These are phyloP conservation scores for Scyliorhinus canicula DNA, from an alignment of 2,797 vertebrate species.

Conservation along the genomic window DNA sequence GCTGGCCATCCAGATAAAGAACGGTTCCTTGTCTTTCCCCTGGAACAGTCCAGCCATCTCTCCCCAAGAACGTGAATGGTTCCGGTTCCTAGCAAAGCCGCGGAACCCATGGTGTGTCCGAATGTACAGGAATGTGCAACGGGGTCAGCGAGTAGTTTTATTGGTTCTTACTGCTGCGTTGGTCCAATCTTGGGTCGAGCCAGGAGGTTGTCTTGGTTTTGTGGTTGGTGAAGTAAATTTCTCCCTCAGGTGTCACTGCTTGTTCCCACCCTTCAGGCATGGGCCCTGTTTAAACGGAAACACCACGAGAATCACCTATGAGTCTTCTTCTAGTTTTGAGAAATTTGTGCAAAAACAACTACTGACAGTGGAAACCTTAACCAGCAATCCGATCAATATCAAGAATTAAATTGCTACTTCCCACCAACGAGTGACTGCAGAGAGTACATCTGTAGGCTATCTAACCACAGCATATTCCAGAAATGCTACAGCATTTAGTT, in stretches of 20 bases:
- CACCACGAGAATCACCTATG: constrained; percentile 48
- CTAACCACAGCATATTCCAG: neutral
- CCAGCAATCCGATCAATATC: neutral
- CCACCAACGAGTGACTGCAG: neutral
- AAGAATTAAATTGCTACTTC: neutral
- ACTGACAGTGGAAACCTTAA: neutral
- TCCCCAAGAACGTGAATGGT: neutral
- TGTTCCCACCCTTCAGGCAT: constrained; percentile 53
- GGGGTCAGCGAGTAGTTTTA: neutral
- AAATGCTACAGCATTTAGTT: neutral
- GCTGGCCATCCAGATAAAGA: neutral
- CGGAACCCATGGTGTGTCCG: neutral
- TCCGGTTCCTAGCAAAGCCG: neutral
- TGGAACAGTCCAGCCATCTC: neutral
- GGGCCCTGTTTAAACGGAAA: constrained; percentile 51
- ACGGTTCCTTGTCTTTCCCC: too few species aligned
- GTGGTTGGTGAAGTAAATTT: constrained; percentile 57
- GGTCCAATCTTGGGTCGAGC: constrained; percentile 50
- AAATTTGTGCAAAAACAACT: neutral
- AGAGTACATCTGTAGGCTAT: neutral
- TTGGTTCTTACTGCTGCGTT: constrained; percentile 50
- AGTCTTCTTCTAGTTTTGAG: neutral
- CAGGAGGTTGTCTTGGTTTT: constrained; percentile 53
- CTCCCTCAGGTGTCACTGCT: constrained; percentile 51
- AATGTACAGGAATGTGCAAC: neutral